Evolutionary conservation across 1,140 invertebrate species (phyloP).

Genomic region (Cardiocondyla obscurior): DNA sequence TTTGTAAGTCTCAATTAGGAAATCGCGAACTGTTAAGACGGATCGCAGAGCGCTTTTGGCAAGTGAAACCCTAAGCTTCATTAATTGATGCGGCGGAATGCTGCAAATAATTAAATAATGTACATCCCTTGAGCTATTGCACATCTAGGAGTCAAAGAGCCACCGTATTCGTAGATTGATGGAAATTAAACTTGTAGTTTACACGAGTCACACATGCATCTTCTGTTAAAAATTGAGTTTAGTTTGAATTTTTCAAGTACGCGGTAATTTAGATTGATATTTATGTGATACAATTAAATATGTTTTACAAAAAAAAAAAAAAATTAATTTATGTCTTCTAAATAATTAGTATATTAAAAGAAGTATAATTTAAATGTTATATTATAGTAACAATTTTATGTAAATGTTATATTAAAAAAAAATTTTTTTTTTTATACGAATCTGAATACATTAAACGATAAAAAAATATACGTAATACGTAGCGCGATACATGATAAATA

Average conservation of each 20-base stretch:
- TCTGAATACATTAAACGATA: neutral
- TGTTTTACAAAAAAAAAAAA: too few species aligned
- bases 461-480: neutral
- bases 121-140: neutral
- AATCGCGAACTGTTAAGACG: constrained; percentile 24
- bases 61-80: constrained; percentile 22
- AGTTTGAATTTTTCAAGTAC: neutral
- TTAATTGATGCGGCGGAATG: constrained; percentile 33
- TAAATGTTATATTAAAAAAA: neutral
- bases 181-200: neutral
- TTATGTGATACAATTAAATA: neutral
- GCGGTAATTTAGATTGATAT: neutral
- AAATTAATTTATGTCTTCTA: too few species aligned
- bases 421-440: neutral
- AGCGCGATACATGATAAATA: neutral
- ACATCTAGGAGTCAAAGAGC: neutral
- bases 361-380: neutral
- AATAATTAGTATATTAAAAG: neutral
- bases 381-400: neutral
- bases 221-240: neutral
- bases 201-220: too few species aligned
- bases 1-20: constrained; percentile 29
- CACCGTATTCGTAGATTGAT: neutral
- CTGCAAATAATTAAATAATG: constrained; percentile 42
- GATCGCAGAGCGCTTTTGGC: constrained; percentile 4